Conservation (phyloP, 2,113 vertebrate species). For the Ovis canadensis region DNA sequence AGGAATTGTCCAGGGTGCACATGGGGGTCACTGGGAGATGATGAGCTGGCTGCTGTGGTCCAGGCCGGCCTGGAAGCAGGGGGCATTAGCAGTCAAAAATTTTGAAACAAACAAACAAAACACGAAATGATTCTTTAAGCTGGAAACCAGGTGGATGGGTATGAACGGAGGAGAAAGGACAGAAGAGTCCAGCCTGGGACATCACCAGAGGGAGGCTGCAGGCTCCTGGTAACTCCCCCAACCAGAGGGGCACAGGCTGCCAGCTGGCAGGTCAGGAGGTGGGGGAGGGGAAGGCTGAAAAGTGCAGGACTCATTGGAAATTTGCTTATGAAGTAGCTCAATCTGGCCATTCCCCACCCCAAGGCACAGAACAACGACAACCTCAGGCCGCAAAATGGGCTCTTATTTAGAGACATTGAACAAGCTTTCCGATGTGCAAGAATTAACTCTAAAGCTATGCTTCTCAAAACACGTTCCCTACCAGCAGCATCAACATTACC, state of each 20-base stretch:
- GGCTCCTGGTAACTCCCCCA: background rate
- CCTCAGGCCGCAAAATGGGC: background rate
- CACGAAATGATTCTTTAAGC: background rate
- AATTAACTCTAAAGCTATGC: background rate
- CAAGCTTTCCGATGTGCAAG: background rate
- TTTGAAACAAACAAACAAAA: background rate
- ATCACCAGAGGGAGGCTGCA: background rate
- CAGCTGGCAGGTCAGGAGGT: background rate
- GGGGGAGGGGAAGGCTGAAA: too few species aligned
- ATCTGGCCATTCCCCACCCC: background rate
- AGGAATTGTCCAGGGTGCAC: accelerated
- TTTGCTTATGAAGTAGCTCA: background rate
- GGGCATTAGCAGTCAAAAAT: background rate
- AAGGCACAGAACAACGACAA: background rate
- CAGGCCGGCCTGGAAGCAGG: background rate
- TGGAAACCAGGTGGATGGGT: background rate
- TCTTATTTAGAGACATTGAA: background rate
- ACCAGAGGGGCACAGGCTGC: background rate
- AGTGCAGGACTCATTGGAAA: background rate
- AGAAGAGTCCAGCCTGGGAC: background rate
- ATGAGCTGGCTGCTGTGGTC: background rate
- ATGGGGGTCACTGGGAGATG: accelerated
- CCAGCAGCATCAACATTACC: too few species aligned
- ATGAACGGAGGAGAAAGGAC: background rate
- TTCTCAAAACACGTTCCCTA: background rate